These are phyloP conservation scores for Eleginops maclovinus DNA, from an alignment of 2,113 vertebrate species.

Conservation along the genomic window DNA sequence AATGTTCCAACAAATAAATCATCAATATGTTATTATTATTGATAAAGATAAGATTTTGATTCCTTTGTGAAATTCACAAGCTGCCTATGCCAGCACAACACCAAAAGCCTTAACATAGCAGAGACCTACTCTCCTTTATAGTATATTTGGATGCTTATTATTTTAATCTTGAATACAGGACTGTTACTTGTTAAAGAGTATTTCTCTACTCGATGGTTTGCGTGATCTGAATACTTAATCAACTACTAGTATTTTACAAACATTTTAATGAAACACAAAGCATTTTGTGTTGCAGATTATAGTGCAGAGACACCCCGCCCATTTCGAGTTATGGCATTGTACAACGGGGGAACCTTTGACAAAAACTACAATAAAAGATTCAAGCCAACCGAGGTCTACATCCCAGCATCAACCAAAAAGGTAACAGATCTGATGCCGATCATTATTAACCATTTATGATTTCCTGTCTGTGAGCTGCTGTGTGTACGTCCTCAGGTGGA, in stretches of 20 bases:
- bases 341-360: slow-evolving; percentile 83
- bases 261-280: not conserved
- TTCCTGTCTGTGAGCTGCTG: not conserved
- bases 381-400: slow-evolving; percentile 74
- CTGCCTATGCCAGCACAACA: no score
- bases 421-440: slow-evolving; percentile 35
- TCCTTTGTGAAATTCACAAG: no score
- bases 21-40: not conserved
- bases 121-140: no score
- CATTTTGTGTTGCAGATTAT: slow-evolving; percentile 40
- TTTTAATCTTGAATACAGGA: no score
- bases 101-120: no score
- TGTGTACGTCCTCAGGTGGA: slow-evolving; percentile 76
- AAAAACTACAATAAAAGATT: slow-evolving; percentile 82
- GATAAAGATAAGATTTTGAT: not conserved
- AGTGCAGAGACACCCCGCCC: slow-evolving; percentile 56
- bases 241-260: not conserved
- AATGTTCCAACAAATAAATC: not conserved
- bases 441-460: rapidly evolving
- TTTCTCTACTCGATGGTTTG: no score
- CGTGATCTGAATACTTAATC: no score
- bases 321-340: slow-evolving; percentile 77
- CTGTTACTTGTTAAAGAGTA: no score
- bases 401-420: slow-evolving; percentile 79
- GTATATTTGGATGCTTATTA: no score